Percentiles rank a stretch among this genome's conserved stretches.
These are phyloP conservation scores for Fabriciana adippe DNA, from an alignment of 2,888 invertebrate genomes.

Conservation along the genomic window DNA sequence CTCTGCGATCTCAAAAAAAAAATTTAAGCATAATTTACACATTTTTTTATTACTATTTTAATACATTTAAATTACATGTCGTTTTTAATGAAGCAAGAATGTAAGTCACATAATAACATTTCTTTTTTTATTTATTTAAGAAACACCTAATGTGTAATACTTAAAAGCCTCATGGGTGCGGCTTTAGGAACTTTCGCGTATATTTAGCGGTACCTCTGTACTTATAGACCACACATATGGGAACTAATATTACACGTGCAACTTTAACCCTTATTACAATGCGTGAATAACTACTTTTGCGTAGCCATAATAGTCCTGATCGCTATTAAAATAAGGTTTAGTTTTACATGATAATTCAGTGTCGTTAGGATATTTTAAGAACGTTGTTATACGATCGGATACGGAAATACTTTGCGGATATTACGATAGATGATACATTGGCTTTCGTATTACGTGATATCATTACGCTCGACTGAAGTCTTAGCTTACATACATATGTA, in stretches of 20 bases:
- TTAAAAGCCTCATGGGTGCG: slow-evolving; percentile 42
- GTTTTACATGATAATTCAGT: slow-evolving; percentile 2
- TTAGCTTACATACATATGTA: slow-evolving; percentile 11
- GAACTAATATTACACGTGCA: slow-evolving; percentile 11
- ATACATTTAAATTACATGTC: too few species aligned
- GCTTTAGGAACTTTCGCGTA: slow-evolving; percentile 47
- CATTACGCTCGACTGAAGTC: slow-evolving; percentile 27
- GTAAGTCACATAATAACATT: not conserved
- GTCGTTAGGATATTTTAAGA: not conserved
- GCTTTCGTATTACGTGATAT: slow-evolving; percentile 40
- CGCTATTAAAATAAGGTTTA: slow-evolving; percentile 2
- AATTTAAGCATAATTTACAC: too few species aligned
- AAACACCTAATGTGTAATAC: slow-evolving; percentile 38
- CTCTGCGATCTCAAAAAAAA: too few species aligned
- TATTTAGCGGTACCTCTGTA: slow-evolving; percentile 39
- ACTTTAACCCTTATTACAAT: slow-evolving; percentile 18
- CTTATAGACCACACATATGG: slow-evolving; percentile 25
- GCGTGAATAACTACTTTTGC: not conserved
- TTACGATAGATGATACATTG: slow-evolving; percentile 33
- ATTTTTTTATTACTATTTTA: too few species aligned
- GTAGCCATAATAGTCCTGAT: not conserved
- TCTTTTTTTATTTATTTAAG: not conserved
- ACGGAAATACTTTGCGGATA: slow-evolving; percentile 36
- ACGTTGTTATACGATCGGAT: slow-evolving; percentile 14
- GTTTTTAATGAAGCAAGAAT: not conserved